Conservation (phyloP, 2,113 vertebrate genomes). For the Mustela lutreola region DNA sequence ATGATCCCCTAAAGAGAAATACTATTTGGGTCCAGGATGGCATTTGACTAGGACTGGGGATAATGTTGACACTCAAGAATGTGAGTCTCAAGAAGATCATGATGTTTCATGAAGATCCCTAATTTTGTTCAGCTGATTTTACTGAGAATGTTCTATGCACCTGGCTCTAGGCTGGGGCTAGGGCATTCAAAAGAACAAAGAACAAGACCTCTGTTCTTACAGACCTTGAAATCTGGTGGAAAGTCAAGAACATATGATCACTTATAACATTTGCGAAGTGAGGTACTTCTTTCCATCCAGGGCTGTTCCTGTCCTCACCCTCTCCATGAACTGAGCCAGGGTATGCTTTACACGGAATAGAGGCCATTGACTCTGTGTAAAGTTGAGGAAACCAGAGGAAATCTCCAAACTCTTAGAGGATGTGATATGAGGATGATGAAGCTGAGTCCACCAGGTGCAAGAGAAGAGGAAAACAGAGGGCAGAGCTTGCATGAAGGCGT, state of each 20-base stretch:
- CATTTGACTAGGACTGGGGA: background rate
- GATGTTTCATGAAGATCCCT: background rate
- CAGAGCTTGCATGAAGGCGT: background rate
- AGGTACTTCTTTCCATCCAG: slow-evolving; percentile 15
- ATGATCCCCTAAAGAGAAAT: background rate
- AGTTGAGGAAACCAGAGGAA: background rate
- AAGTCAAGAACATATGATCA: background rate
- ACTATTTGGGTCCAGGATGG: background rate
- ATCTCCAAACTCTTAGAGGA: background rate
- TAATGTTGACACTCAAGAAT: background rate
- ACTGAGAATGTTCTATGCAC: background rate
- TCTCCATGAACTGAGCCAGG: background rate
- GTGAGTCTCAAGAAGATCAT: background rate
- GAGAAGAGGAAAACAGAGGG: background rate
- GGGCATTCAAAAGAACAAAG: background rate
- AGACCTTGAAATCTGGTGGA: background rate
- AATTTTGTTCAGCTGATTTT: background rate
- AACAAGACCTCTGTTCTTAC: background rate
- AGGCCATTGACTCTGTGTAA: background rate
- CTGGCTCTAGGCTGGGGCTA: background rate
- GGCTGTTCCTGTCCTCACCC: background rate
- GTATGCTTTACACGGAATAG: background rate
- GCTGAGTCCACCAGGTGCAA: background rate
- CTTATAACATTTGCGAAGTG: background rate
- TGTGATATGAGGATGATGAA: background rate